A percentile compares a stretch with the other conserved stretches of the same genome.
Conservation (phyloP, 2,113 vertebrate genomes). For the Spilogale gracilis region DNA sequence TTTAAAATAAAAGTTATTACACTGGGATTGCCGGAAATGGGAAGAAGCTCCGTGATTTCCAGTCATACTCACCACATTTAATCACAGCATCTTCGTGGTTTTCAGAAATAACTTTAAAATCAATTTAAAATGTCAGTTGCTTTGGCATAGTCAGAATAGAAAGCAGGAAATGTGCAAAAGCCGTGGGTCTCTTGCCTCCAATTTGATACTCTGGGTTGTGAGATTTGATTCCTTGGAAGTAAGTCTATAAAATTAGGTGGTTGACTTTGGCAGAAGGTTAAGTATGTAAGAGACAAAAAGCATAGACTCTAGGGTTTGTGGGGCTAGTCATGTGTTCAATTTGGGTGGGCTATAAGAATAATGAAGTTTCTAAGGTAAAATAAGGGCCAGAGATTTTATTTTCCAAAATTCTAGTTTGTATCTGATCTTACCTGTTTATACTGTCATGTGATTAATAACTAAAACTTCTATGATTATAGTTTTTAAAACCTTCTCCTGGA, state of each 20-base stretch:
- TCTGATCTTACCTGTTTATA: background rate
- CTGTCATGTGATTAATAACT: background rate
- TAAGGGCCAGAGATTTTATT: conserved; percentile 16
- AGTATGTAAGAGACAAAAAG: background rate
- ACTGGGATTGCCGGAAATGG: background rate
- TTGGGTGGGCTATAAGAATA: background rate
- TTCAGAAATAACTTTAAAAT: conserved; percentile 60
- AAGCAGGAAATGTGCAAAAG: background rate
- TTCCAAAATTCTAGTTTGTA: background rate
- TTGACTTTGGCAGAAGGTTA: background rate
- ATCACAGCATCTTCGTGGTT: conserved; percentile 33
- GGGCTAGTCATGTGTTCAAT: background rate
- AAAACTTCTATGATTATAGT: background rate
- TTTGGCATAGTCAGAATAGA: background rate
- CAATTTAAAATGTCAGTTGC: conserved; percentile 43
- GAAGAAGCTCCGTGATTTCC: background rate
- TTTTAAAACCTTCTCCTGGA: background rate
- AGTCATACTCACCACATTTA: background rate
- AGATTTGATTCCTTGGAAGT: background rate
- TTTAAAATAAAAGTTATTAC: background rate
- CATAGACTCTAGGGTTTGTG: background rate
- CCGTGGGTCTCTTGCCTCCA: background rate
- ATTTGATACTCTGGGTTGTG: background rate
- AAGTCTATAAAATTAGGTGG: background rate
- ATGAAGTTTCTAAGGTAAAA: background rate